Conservation (phyloP, 2,113 vertebrate species). For the Carettochelys insculpta region DNA sequence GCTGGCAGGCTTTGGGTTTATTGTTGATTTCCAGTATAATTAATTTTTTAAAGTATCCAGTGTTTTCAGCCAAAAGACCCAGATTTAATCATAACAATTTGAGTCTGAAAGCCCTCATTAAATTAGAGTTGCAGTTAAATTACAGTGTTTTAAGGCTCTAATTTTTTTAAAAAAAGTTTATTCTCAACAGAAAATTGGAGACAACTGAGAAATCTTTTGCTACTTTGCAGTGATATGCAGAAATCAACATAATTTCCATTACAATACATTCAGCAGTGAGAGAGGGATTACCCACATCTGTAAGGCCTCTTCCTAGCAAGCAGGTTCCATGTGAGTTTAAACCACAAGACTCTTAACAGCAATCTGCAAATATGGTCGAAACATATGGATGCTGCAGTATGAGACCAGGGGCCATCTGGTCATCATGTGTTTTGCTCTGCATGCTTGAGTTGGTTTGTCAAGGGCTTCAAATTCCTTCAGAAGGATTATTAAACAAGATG, state of each 20-base stretch:
- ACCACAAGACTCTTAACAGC: neutral
- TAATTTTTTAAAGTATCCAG: neutral
- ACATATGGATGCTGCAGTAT: slow-evolving; percentile 16
- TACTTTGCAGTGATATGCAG: neutral
- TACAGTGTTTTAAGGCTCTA: neutral
- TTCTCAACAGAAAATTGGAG: neutral
- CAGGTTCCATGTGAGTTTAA: slow-evolving; percentile 10
- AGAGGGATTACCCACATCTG: neutral
- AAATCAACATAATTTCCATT: neutral
- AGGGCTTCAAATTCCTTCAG: slow-evolving; percentile 19
- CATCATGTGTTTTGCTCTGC: slow-evolving; percentile 21
- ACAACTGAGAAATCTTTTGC: neutral
- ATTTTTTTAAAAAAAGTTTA: neutral
- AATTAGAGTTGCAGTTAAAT: neutral
- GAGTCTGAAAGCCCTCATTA: neutral
- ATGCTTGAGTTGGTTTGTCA: slow-evolving; percentile 32
- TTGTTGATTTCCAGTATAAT: neutral
- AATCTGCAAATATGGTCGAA: slow-evolving; percentile 27
- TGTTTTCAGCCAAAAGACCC: neutral
- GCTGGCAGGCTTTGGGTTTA: neutral
- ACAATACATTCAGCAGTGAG: neutral
- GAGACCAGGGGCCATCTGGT: slow-evolving; percentile 49
- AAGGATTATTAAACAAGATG: slow-evolving; percentile 7
- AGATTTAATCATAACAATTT: neutral
- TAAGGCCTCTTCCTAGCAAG: slow-evolving; percentile 5